phyloP scores from a whole-genome alignment of 2,113 vertebrate genomes.

The Herpetotheres cachinnans region DNA sequence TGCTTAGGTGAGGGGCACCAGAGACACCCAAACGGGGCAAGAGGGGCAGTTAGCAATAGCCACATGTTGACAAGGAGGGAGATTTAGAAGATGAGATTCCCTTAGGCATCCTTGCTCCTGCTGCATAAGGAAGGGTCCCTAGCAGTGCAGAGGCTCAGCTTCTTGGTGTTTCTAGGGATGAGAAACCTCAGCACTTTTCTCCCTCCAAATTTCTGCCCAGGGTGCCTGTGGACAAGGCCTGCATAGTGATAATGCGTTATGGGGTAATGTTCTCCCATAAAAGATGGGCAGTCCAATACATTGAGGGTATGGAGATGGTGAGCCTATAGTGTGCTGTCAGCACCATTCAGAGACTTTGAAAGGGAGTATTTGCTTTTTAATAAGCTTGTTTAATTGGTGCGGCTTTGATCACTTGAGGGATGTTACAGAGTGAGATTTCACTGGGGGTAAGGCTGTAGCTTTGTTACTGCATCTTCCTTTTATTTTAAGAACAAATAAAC shows the following conservation, averaged over 20 bases:
- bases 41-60: neutral
- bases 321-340: neutral
- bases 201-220: neutral
- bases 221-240: neutral
- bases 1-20: neutral
- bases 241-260: neutral
- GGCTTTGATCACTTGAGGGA: neutral
- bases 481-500: neutral
- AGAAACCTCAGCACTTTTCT: neutral
- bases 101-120: neutral
- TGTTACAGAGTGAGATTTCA: neutral
- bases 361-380: neutral
- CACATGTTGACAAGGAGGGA: neutral
- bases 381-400: neutral
- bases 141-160: neutral
- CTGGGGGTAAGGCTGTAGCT: neutral
- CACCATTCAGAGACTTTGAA: neutral
- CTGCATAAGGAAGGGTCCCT: neutral
- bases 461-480: slow-evolving; percentile 9
- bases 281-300: rapidly evolving
- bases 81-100: neutral
- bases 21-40: neutral
- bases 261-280: neutral
- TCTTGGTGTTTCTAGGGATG: neutral
- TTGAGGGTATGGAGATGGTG: neutral